phyloP scores from a whole-genome alignment of 2,888 invertebrate species.

The Agrochola macilenta region DNA sequence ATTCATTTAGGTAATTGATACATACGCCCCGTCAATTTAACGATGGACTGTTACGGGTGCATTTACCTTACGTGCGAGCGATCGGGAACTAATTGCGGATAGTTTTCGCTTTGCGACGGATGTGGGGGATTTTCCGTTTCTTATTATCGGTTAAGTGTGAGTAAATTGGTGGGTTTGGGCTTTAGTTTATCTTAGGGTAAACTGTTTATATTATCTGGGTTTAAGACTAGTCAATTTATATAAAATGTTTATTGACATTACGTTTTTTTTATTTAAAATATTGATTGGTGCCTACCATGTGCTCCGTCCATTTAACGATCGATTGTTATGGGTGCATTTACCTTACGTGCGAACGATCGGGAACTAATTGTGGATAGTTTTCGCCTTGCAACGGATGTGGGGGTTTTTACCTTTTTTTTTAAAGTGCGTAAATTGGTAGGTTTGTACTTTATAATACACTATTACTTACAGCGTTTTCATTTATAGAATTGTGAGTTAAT shows the following conservation, averaged over 20 bases:
- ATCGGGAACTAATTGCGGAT: slow-evolving; percentile 68
- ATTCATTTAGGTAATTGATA: slow-evolving; percentile 84
- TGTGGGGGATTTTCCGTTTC: not conserved
- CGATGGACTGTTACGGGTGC: slow-evolving; percentile 62
- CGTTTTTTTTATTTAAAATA: no score
- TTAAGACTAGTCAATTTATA: no score
- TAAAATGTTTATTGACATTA: no score
- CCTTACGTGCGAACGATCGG: slow-evolving; percentile 64
- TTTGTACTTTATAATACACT: no score
- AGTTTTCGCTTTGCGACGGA: slow-evolving; percentile 57
- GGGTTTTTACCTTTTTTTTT: not conserved
- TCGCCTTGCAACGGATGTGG: slow-evolving; percentile 4
- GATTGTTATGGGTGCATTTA: slow-evolving; percentile 64
- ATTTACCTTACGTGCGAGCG: slow-evolving; percentile 69
- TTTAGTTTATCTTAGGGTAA: no score
- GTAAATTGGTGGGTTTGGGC: not conserved
- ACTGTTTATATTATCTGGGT: no score
- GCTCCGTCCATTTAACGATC: slow-evolving; percentile 74
- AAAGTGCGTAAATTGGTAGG: not conserved
- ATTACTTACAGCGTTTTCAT: no score
- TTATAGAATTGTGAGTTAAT: no score
- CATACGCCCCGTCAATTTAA: slow-evolving; percentile 79
- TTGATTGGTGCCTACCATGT: slow-evolving; percentile 51
- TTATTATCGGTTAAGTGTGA: not conserved
- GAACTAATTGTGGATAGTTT: slow-evolving; percentile 68